Evolutionary conservation across 1,140 invertebrate species (phyloP), one percentile per base, ranked within the genome.

Genomic region (Cotesia vestalis): DNA sequence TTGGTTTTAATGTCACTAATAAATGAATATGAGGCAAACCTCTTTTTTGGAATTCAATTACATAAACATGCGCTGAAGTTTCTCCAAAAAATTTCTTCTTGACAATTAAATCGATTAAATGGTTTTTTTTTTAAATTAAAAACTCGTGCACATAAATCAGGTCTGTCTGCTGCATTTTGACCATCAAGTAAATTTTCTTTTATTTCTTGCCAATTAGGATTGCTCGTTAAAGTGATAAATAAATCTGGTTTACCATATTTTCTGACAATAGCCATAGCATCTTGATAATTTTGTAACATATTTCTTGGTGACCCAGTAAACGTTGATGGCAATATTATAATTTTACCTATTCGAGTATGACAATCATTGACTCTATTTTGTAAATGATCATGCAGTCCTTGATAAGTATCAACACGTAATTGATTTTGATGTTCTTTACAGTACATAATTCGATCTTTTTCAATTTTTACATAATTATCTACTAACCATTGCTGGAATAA

Each of bases 211-310:
- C 88, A 90, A 60, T 60, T 20, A 27, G 57, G 20, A 34, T 60
- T 34, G 0, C 57, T 0, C 4, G 0, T 55, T 5, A 55, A 3
- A 55, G 12, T n/a, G 3, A 55, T 20, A 55, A 55, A 55, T 2
- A 55, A 5, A 59, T 84, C 76, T 76, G 87, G 81, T 83, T 90
- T 85, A 71, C 83, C 83, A 74, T 80, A 85, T 69, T 81, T 66
- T 61, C 82, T 69, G 11, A 88, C 86, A 72, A 86, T 87, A n/a
- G 84, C 61, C 36, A 63, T 63, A 36, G 34, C 6, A 63, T 63
- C 36, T 63, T 27, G 36, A 4, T 36, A 63, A 74, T 63, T 63
- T 36, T 63, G 61, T 12, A 36, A 36, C 61, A 63, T 36, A 0
- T 11, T 63, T n/a, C 61, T 4, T 59, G 61, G 61, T 2, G 61